A percentile compares a stretch with the other conserved stretches of the same genome.
phyloP scores from a whole-genome alignment of 2,888 invertebrate genomes.

The Ellobium chinense region DNA sequence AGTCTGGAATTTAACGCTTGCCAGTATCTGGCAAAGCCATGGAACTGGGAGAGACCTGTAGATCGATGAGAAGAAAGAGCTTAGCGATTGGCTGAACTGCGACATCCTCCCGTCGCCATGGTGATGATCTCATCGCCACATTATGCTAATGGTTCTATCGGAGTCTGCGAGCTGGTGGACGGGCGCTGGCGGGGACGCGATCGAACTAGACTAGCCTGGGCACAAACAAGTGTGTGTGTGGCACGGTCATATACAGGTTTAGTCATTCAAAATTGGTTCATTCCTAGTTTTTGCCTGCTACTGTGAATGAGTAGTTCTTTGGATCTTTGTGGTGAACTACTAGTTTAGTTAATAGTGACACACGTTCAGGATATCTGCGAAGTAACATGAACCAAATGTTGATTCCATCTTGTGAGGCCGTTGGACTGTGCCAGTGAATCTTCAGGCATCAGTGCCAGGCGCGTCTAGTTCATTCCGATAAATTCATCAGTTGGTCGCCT shows the following conservation, averaged over 20 bases:
- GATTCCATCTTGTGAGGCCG: background rate
- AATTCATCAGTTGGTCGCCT: conserved; percentile 41
- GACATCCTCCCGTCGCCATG: conserved; percentile 65
- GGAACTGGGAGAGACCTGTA: conserved; percentile 8
- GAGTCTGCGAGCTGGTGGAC: conserved; percentile 20
- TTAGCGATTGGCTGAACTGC: conserved; percentile 17
- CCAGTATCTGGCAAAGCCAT: too few species aligned
- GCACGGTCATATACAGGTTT: background rate
- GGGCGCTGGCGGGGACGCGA: conserved; percentile 25
- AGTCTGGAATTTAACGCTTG: too few species aligned
- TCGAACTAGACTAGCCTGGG: background rate
- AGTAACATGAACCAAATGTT: background rate
- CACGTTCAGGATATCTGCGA: too few species aligned
- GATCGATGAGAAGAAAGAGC: background rate
- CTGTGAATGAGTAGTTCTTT: too few species aligned
- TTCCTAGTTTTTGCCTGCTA: too few species aligned
- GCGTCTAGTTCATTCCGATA: conserved; percentile 15
- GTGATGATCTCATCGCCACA: conserved; percentile 67
- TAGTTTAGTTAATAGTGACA: too few species aligned
- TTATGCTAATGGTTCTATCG: conserved; percentile 54
- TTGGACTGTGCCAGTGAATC: conserved; percentile 4
- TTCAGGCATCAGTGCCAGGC: background rate
- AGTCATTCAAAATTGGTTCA: too few species aligned
- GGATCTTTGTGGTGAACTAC: too few species aligned
- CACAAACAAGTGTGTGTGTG: conserved; percentile 15